phyloP scores from a whole-genome alignment of 2,113 vertebrate species.

The Agapornis roseicollis region DNA sequence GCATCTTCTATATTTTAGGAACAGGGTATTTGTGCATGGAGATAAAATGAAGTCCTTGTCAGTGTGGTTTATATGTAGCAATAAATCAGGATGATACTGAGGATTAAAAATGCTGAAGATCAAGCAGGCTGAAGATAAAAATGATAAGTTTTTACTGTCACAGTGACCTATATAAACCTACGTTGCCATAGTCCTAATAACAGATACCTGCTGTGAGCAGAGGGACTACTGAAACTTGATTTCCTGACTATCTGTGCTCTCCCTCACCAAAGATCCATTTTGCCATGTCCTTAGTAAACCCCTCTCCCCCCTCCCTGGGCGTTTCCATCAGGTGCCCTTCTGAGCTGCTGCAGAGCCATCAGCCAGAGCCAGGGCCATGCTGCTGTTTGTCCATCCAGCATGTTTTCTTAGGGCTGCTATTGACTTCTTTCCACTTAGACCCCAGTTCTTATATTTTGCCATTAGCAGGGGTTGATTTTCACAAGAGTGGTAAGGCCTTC shows the following conservation, averaged over 20 bases:
- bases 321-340: background rate
- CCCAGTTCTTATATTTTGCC: background rate
- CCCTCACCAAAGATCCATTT: background rate
- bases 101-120: constrained; percentile 30
- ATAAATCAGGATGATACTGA: background rate
- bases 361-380: background rate
- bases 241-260: background rate
- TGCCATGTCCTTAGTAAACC: background rate
- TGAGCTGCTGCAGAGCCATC: background rate
- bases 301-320: background rate
- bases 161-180: constrained; percentile 48
- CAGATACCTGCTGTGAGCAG: background rate
- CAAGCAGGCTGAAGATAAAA: constrained; percentile 26
- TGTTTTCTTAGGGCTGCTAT: background rate
- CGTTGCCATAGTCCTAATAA: background rate
- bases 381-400: fast-evolving
- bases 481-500: background rate
- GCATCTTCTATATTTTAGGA: background rate
- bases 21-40: background rate
- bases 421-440: background rate
- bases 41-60: constrained; percentile 7
- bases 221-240: background rate
- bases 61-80: background rate
- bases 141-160: constrained; percentile 11
- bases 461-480: background rate